Evolutionary conservation across 2,113 vertebrate genomes (phyloP).

Genomic region (Suricata suricatta): DNA sequence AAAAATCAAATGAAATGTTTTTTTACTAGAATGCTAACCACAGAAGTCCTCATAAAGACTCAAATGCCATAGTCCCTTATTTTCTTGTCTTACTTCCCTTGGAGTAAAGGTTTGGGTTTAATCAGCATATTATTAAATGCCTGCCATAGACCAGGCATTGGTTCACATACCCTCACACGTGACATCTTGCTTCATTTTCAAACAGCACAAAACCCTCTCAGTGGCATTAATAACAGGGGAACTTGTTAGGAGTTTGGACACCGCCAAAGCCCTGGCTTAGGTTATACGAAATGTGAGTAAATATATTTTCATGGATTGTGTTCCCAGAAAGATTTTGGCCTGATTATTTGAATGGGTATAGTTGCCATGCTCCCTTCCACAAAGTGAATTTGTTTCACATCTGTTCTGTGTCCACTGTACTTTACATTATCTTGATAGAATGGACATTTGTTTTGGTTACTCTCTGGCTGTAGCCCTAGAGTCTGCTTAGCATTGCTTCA

Average conservation of each 20-base stretch:
- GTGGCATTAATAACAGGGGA: neutral
- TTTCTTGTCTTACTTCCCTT: constrained; percentile 6
- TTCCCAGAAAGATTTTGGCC: constrained; percentile 18
- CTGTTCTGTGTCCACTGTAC: constrained; percentile 40
- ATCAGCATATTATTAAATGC: constrained; percentile 4
- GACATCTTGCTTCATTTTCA: constrained; percentile 42
- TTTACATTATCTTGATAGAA: constrained; percentile 54
- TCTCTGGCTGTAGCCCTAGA: neutral
- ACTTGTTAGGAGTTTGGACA: constrained; percentile 24
- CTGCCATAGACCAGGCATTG: neutral
- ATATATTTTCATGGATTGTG: constrained; percentile 1
- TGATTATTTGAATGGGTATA: constrained; percentile 1
- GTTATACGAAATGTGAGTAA: constrained; percentile 8
- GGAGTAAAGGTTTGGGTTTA: neutral
- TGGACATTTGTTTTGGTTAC: constrained; percentile 61
- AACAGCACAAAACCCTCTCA: neutral
- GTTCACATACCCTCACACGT: neutral
- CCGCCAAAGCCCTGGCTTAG: neutral
- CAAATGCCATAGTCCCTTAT: neutral
- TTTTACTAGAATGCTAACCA: neutral
- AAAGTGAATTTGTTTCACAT: constrained; percentile 57
- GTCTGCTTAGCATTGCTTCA: constrained; percentile 30
- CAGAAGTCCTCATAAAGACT: neutral
- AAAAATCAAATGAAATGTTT: constrained; percentile 7
- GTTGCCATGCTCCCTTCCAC: constrained; percentile 48